Percentiles rank a stretch among this genome's conserved stretches.
phyloP scores from a whole-genome alignment of 2,113 vertebrate species.

The Brevimyrus niger region DNA sequence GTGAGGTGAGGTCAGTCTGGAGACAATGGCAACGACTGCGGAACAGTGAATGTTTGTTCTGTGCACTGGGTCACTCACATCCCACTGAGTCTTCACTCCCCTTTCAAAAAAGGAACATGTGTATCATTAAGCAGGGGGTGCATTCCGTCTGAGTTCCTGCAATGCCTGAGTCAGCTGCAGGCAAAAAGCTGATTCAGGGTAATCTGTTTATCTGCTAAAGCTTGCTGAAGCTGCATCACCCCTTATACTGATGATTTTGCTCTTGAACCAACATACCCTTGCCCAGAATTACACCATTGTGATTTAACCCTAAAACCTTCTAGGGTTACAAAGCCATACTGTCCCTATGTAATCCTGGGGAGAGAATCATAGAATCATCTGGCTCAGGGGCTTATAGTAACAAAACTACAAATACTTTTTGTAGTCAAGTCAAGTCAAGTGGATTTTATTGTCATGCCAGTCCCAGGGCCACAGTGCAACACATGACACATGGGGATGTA shows the following conservation, averaged over 20 bases:
- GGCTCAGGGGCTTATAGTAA: not conserved
- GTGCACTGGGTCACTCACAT: not conserved
- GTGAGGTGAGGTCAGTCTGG: not conserved
- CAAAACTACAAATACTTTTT: not conserved
- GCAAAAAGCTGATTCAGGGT: not conserved
- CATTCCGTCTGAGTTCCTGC: not conserved
- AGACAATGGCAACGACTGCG: not conserved
- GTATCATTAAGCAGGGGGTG: not conserved
- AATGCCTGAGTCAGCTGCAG: not conserved
- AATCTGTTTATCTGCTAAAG: not conserved
- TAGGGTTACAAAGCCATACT: not conserved
- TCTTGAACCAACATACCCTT: not conserved
- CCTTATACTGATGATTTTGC: not conserved
- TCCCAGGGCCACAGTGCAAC: too few species aligned
- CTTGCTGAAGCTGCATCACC: not conserved
- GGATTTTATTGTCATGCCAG: too few species aligned
- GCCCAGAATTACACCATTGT: not conserved
- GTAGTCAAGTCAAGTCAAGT: too few species aligned
- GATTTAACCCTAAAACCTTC: not conserved
- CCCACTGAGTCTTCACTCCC: not conserved
- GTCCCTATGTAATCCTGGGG: not conserved
- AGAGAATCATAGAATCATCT: not conserved
- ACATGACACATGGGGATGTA: too few species aligned
- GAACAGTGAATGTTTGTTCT: slow-evolving; percentile 1
- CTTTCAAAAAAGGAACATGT: not conserved